phyloP scores from a whole-genome alignment of 2,888 invertebrate species.

The Ypsolopha scabrella region DNA sequence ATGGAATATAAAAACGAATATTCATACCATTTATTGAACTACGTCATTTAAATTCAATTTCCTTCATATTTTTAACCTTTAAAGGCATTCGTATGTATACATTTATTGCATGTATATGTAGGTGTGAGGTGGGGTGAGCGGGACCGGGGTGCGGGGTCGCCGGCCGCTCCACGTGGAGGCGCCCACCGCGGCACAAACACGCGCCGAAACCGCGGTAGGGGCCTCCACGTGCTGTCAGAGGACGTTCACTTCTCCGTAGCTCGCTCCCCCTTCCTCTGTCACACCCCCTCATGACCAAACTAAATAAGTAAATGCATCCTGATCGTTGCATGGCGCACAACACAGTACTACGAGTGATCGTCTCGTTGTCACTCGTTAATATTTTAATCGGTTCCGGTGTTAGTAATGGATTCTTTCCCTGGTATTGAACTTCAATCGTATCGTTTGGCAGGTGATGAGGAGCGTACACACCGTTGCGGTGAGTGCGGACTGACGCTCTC shows the following conservation, averaged over 20 bases:
- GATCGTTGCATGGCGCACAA: slow-evolving; percentile 55
- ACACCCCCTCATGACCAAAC: slow-evolving; percentile 11
- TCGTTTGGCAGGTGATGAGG: slow-evolving; percentile 61
- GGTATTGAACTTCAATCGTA: slow-evolving; percentile 30
- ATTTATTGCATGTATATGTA: not conserved
- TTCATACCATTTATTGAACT: too few species aligned
- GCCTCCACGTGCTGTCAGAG: slow-evolving; percentile 58
- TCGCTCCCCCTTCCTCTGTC: slow-evolving; percentile 22
- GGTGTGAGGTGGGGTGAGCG: slow-evolving; percentile 15
- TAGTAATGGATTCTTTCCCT: slow-evolving; percentile 28
- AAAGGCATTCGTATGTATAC: not conserved
- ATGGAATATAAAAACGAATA: not conserved
- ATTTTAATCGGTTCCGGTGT: slow-evolving; percentile 1
- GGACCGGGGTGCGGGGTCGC: slow-evolving; percentile 44
- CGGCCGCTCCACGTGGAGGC: slow-evolving; percentile 65
- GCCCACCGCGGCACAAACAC: slow-evolving; percentile 46
- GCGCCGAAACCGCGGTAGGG: slow-evolving; percentile 51
- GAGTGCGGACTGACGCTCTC: slow-evolving; percentile 81
- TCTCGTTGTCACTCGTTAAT: slow-evolving; percentile 21
- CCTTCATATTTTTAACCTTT: too few species aligned
- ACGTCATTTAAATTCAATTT: too few species aligned
- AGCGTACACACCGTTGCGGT: slow-evolving; percentile 70
- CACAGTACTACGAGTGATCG: slow-evolving; percentile 54
- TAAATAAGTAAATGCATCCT: slow-evolving; percentile 37
- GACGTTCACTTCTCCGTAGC: slow-evolving; percentile 39